These are phyloP conservation scores for Temnothorax nylanderi DNA, from an alignment of 1,140 invertebrate genomes.

Conservation along the genomic window DNA sequence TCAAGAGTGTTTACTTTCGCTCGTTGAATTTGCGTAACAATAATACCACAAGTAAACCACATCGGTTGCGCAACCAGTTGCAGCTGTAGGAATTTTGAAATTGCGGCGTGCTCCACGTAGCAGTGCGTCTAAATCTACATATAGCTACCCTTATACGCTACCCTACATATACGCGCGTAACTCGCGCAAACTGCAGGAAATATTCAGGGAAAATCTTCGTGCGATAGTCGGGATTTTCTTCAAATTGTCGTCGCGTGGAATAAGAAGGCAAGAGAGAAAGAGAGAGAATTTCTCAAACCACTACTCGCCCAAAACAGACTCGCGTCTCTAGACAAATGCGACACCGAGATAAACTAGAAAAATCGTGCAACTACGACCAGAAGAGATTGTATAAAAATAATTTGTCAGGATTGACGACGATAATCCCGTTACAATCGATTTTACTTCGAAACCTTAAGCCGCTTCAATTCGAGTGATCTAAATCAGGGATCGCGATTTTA, in stretches of 20 bases:
- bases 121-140: neutral
- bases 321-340: conserved; percentile 4
- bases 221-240: conserved; percentile 47
- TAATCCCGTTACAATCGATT: neutral
- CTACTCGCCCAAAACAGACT: conserved; percentile 16
- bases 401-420: neutral
- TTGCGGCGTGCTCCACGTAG: neutral
- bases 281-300: conserved; percentile 24
- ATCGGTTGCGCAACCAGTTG: conserved; percentile 15
- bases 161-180: neutral
- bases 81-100: conserved; percentile 51
- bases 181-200: neutral
- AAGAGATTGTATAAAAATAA: neutral
- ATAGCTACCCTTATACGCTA: neutral
- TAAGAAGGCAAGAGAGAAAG: conserved; percentile 9
- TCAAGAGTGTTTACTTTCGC: conserved; percentile 1
- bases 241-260: conserved; percentile 33
- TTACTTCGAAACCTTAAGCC: neutral
- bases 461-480: neutral
- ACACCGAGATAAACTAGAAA: neutral
- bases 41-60: neutral
- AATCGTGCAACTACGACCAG: conserved; percentile 8
- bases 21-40: conserved; percentile 10
- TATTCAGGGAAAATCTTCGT: conserved; percentile 46
- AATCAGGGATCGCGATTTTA: neutral